These are phyloP conservation scores for Crocallis elinguaria DNA, from an alignment of 2,888 invertebrate species.

Conservation along the genomic window DNA sequence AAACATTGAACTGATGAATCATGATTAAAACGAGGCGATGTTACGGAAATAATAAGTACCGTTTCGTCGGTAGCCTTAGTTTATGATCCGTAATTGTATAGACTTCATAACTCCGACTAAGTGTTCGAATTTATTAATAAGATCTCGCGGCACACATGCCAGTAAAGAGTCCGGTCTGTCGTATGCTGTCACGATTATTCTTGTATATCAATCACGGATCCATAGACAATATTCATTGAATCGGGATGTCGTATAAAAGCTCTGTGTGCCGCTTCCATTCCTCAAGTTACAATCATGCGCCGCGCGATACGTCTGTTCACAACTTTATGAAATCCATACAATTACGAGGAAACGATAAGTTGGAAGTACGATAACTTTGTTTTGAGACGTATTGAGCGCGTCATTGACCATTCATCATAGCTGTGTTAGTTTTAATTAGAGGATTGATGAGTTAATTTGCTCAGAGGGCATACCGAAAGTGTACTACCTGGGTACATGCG, in stretches of 20 bases:
- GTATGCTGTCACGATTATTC: slow-evolving; percentile 39
- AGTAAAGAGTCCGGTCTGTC: slow-evolving; percentile 36
- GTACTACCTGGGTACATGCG: slow-evolving; percentile 99
- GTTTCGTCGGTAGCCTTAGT: slow-evolving; percentile 39
- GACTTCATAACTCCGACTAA: slow-evolving; percentile 36
- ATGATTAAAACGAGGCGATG: slow-evolving; percentile 43
- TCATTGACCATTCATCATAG: slow-evolving; percentile 5
- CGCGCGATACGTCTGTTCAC: slow-evolving; percentile 24
- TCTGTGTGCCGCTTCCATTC: slow-evolving; percentile 18
- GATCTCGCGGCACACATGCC: slow-evolving; percentile 35
- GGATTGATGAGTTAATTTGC: slow-evolving; percentile 51
- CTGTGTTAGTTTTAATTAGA: slow-evolving; percentile 10
- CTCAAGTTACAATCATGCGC: slow-evolving; percentile 25
- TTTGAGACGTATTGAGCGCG: slow-evolving; percentile 16
- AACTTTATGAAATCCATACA: slow-evolving; percentile 28
- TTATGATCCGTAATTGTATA: slow-evolving; percentile 39
- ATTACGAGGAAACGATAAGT: slow-evolving; percentile 33
- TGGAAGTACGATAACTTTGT: slow-evolving; percentile 27
- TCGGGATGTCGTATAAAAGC: slow-evolving; percentile 21
- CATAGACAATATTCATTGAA: slow-evolving; percentile 29
- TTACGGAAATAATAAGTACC: slow-evolving; percentile 46
- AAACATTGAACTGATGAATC: slow-evolving; percentile 43
- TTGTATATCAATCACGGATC: slow-evolving; percentile 32
- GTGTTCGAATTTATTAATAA: slow-evolving; percentile 38
- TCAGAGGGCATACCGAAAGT: slow-evolving; percentile 99